These are phyloP conservation scores for Odontophorus gujanensis DNA, from an alignment of 2,113 vertebrate species.

Conservation along the genomic window DNA sequence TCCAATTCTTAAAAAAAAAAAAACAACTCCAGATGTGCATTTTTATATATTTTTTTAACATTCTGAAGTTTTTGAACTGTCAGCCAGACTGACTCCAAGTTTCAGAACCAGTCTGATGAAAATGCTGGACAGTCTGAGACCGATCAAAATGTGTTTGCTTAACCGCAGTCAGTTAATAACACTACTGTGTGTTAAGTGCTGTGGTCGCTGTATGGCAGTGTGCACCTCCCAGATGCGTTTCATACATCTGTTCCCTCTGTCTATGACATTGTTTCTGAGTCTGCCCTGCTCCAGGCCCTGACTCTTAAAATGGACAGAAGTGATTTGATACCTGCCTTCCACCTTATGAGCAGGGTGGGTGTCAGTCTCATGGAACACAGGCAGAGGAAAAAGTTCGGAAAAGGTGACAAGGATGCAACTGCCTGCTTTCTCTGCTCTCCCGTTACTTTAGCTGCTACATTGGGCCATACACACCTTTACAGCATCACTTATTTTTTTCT, in stretches of 20 bases:
- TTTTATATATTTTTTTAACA: neutral
- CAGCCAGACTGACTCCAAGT: neutral
- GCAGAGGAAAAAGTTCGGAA: neutral
- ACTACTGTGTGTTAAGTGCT: neutral
- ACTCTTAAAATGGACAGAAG: neutral
- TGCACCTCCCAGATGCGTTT: neutral
- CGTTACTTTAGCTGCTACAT: neutral
- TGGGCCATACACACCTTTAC: neutral
- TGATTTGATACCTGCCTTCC: rapidly evolving
- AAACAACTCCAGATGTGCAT: neutral
- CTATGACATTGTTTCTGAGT: neutral
- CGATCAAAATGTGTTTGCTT: neutral
- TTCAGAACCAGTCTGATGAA: neutral
- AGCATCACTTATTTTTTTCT: neutral
- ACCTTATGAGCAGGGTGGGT: neutral
- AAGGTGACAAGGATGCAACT: neutral
- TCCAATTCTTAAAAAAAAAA: too few relatives aligned
- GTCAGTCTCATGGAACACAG: rapidly evolving
- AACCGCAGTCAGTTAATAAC: neutral
- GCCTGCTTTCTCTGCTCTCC: neutral
- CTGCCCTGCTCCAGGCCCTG: neutral
- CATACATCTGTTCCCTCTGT: neutral
- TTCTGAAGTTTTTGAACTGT: neutral
- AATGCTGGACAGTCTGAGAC: neutral
- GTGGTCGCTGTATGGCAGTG: neutral